Conservation (phyloP, 2,888 invertebrate genomes). For the Zonitis immaculata region DNA sequence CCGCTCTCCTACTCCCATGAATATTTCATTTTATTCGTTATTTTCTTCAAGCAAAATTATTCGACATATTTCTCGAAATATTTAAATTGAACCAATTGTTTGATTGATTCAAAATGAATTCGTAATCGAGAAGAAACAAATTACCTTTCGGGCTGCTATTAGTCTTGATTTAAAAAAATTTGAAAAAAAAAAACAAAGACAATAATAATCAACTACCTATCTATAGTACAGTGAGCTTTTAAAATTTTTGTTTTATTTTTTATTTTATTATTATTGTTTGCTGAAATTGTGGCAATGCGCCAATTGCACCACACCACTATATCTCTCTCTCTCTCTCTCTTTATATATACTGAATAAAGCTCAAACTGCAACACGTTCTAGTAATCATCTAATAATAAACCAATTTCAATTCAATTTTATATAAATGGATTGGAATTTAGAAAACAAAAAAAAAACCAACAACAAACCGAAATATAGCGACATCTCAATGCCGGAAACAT, state of each 20-base stretch:
- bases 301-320: not conserved
- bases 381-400: not conserved
- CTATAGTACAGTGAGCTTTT: not conserved
- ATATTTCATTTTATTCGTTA: no score
- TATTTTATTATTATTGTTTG: not conserved
- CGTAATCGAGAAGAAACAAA: no score
- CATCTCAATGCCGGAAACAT: not conserved
- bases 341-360: no score
- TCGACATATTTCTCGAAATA: not conserved
- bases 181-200: no score
- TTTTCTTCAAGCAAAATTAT: not conserved
- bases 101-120: not conserved
- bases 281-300: not conserved
- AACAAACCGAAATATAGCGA: no score
- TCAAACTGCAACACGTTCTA: not conserved
- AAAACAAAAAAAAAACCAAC: no score
- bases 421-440: no score
- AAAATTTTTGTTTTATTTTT: not conserved
- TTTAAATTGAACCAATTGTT: not conserved
- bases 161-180: no score
- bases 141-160: no score
- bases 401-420: not conserved
- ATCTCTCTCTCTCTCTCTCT: no score
- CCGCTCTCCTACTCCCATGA: no score
- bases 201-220: no score